phyloP scores from a whole-genome alignment of 2,888 invertebrate genomes.

The Lydus trimaculatus region DNA sequence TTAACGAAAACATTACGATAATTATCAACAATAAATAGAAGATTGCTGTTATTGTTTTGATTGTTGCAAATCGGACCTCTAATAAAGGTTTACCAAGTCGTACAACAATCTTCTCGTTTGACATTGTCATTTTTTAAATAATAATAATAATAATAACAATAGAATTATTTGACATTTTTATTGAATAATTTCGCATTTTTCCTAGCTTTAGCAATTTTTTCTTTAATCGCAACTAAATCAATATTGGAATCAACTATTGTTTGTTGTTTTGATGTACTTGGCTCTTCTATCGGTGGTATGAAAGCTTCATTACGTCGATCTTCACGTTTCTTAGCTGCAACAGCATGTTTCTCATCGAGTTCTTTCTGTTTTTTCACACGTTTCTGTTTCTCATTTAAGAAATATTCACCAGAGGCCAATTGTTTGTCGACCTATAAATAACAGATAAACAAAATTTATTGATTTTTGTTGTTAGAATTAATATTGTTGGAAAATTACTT shows the following conservation, averaged over 20 bases:
- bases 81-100: constrained; percentile 48
- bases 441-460: constrained; percentile 31
- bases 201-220: constrained; percentile 75
- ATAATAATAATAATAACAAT: not conserved
- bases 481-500: constrained; percentile 61
- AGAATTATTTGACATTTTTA: constrained; percentile 24
- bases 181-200: constrained; percentile 60
- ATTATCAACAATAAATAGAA: constrained; percentile 35
- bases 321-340: constrained; percentile 75
- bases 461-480: not conserved
- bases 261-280: constrained; percentile 43
- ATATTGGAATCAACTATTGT: constrained; percentile 60
- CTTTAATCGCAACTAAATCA: constrained; percentile 76
- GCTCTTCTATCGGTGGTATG: constrained; percentile 77
- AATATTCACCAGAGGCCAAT: constrained; percentile 96
- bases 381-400: constrained; percentile 87
- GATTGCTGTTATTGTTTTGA: constrained; percentile 44
- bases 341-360: constrained; percentile 78
- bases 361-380: constrained; percentile 75
- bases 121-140: not conserved
- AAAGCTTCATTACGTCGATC: constrained; percentile 82
- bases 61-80: constrained; percentile 42
- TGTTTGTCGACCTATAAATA: constrained; percentile 86
- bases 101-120: constrained; percentile 26
- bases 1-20: constrained; percentile 44